Base-by-base conservation (phyloP, 2,888 invertebrate species). In the Patella depressa region DNA sequence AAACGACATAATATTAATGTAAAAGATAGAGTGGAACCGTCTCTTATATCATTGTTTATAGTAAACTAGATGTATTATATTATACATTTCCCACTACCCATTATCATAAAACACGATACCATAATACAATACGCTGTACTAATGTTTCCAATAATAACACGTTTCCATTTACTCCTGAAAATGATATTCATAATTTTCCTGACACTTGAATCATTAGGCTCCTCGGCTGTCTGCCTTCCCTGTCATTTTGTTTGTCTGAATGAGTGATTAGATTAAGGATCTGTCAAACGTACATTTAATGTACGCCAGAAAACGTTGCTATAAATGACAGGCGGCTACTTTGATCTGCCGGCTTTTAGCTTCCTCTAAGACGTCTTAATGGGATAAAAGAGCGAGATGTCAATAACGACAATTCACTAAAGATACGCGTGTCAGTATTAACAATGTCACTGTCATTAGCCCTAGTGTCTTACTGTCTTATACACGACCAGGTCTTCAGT, bases 201-300 rank as follows among this genome's bases (percentile, higher is more conserved):
- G 65, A 65, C 65, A 65, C 24, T 19, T 19, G 19, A 24, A 65
- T 65, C 24, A 65, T 65, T 65, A 14, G 24, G 65, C 12, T 65
- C 24, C 24, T 65, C 19, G 65, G 19, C 24, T 65, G 65, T 19
- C 65, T 65, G 65, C 65, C 65, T 65, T 9, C 24, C 14, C 19
- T 65, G 65, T 65, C 65, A 65, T 65, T 65, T 65, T 65, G 65
- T 65, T 65, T 11, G 65, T 19, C 65, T 12, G 65, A 12, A 15
- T 19, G 65, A 65, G 19, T 65, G 65, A 65, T 65, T 65, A 24
- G 24, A 65, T 65, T 65, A 65, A 24, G 24, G 24, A 12, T 1
- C 65, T 65, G 65, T 65, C 65, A 65, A 65, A 65, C 65, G 24
- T 65, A 65, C 65, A 65, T 65, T 65, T 65, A 65, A 65, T 24